Evolutionary conservation across 2,797 vertebrate species (phyloP).

Genomic region (Calcarius lapponicus): DNA sequence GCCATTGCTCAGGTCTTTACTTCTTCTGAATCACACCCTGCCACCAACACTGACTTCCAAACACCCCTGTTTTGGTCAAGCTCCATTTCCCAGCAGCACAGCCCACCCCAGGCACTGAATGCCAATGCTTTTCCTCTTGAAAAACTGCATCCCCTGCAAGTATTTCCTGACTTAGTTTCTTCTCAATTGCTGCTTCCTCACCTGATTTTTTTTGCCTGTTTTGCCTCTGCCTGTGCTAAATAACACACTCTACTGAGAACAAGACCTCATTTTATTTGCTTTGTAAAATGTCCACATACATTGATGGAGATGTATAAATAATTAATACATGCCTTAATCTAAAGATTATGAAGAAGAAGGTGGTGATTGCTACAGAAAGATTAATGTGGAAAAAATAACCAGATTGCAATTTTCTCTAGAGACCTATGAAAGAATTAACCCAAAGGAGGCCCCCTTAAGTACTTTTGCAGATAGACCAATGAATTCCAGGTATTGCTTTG

Average conservation of each 20-base stretch:
- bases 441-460: slow-evolving; percentile 44
- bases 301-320: slow-evolving; percentile 36
- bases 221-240: neutral
- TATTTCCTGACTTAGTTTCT: neutral
- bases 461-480: slow-evolving; percentile 34
- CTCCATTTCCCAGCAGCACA: neutral
- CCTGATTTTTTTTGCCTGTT: neutral
- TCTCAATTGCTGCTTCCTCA: neutral
- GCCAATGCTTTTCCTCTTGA: neutral
- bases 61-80: neutral
- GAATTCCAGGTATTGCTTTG: slow-evolving; percentile 30
- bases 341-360: slow-evolving; percentile 56
- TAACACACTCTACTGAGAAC: neutral
- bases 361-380: slow-evolving; percentile 33
- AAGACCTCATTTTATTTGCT: slow-evolving; percentile 16
- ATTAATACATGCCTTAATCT: slow-evolving; percentile 51
- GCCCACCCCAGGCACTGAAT: neutral
- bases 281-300: neutral
- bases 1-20: neutral
- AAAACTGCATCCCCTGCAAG: neutral
- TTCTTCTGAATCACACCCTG: neutral
- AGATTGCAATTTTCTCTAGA: slow-evolving; percentile 40
- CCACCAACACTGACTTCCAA: neutral
- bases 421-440: slow-evolving; percentile 35
- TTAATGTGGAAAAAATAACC: slow-evolving; percentile 36